Evolutionary conservation across 2,113 vertebrate genomes (phyloP).

Genomic region (Mesitornis unicolor): DNA sequence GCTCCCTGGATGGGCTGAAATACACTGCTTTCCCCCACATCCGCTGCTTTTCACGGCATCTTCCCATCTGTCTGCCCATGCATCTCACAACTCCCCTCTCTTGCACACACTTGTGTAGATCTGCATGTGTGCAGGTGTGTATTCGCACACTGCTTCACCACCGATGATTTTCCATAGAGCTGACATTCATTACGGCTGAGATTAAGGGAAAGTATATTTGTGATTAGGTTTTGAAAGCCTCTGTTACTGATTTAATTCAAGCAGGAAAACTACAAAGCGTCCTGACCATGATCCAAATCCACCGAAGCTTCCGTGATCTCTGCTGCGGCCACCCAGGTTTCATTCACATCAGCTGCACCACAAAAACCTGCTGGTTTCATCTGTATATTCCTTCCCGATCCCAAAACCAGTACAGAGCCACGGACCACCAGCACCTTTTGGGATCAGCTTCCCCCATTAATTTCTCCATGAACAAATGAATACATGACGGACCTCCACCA

Average conservation of each 20-base stretch:
- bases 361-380: neutral
- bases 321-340: neutral
- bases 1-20: neutral
- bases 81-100: neutral
- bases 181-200: fast-evolving
- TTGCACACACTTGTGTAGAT: fast-evolving
- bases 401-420: neutral
- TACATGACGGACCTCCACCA: neutral
- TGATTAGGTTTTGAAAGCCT: neutral
- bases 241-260: neutral
- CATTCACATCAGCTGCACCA: neutral
- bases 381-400: neutral
- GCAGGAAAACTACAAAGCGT: neutral
- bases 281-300: neutral
- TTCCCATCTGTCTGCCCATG: fast-evolving
- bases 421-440: neutral
- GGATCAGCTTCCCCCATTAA: neutral
- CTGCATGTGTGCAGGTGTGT: neutral
- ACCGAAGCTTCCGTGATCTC: neutral
- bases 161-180: neutral
- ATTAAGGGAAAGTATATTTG: neutral
- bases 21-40: fast-evolving
- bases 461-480: neutral
- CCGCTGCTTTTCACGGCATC: fast-evolving
- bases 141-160: neutral